These are phyloP conservation scores for Eumeta japonica DNA, from an alignment of 1,140 invertebrate species.

Conservation along the genomic window DNA sequence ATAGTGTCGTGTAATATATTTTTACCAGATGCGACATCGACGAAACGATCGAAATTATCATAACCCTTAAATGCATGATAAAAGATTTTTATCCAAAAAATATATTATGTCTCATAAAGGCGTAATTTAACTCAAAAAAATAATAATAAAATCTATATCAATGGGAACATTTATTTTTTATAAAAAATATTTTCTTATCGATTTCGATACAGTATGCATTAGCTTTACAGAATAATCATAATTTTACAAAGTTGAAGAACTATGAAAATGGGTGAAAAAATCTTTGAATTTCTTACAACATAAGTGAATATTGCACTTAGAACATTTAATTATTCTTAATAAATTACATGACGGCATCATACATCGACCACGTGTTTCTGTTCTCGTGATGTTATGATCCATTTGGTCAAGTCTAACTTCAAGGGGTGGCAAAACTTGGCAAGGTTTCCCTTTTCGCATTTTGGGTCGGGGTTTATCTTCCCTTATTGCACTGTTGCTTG, in stretches of 20 bases:
- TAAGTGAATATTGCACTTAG: slow-evolving; percentile 15
- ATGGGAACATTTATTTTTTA: slow-evolving; percentile 11
- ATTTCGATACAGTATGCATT: slow-evolving; percentile 16
- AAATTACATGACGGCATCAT: slow-evolving; percentile 16
- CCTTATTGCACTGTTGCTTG: too few relatives aligned
- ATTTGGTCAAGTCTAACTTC: slow-evolving; percentile 13
- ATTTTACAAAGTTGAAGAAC: slow-evolving; percentile 10
- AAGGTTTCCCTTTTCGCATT: slow-evolving; percentile 13
- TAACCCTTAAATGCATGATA: slow-evolving; percentile 1
- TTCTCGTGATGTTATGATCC: slow-evolving; percentile 10
- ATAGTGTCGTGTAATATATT: too few relatives aligned
- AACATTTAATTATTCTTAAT: slow-evolving; percentile 13
- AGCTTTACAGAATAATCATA: slow-evolving; percentile 8
- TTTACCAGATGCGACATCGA: too few relatives aligned
- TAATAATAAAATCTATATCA: slow-evolving; percentile 13
- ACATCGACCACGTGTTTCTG: slow-evolving; percentile 9
- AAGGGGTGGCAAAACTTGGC: slow-evolving; percentile 11
- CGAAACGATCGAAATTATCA: neutral
- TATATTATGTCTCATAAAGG: too few relatives aligned
- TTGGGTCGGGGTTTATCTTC: slow-evolving; percentile 9
- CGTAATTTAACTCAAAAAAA: slow-evolving; percentile 9
- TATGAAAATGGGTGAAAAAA: slow-evolving; percentile 15
- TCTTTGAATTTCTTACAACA: slow-evolving; percentile 15
- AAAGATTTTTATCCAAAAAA: too few relatives aligned
- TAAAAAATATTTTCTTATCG: slow-evolving; percentile 14